Base-by-base conservation (phyloP, 1,140 invertebrate species). In the Drosophila busckii region DNA sequence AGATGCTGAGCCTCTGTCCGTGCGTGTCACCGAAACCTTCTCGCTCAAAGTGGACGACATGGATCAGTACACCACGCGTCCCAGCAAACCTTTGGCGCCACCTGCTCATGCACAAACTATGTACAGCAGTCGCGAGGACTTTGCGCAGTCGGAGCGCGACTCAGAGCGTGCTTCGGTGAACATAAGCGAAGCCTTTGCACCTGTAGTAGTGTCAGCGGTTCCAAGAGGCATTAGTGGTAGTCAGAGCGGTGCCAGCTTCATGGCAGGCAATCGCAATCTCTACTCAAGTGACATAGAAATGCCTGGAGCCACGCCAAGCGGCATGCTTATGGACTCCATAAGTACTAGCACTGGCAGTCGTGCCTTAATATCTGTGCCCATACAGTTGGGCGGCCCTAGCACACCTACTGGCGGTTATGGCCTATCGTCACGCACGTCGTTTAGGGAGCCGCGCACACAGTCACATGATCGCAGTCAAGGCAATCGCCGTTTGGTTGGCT, bases 41-140 rank as follows among this genome's bases (percentile, higher is more conserved):
- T 86, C 85, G 0, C 45, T 87, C 0, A 87, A 87, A 16, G 84
- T 86, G 4, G 85, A 87, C 22, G 85, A 87, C 26, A 85, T 87
- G 84, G 85, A 87, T 70, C 85, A 87, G 38, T 87, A 87, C 20
- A 40, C 56, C 15, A 15, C 60, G 1, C 67, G 61, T 3, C 84
- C 84, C 5, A 16, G 56, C 0, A 83, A 84, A 28, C 62, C 62
- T 8, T 44, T 40, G 16, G 58, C 68, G 28, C 70, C 76, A 0
- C 60, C 66, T 0, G 19, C 62, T 1, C 50, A 63, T 23, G 71
- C 78, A 7, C 71, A 56, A 35, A 76, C 70, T 2, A 58, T 76
- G 46, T 86, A 84, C 44, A 82, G 71, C 63, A 86, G 84, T 17
- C 75, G 80, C 2, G 84, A 86, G 44, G 84, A 86, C 8, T 84